These are phyloP conservation scores for Xiphorhynchus erythropygius DNA, from an alignment of 2,797 vertebrate genomes.

Conservation along the genomic window DNA sequence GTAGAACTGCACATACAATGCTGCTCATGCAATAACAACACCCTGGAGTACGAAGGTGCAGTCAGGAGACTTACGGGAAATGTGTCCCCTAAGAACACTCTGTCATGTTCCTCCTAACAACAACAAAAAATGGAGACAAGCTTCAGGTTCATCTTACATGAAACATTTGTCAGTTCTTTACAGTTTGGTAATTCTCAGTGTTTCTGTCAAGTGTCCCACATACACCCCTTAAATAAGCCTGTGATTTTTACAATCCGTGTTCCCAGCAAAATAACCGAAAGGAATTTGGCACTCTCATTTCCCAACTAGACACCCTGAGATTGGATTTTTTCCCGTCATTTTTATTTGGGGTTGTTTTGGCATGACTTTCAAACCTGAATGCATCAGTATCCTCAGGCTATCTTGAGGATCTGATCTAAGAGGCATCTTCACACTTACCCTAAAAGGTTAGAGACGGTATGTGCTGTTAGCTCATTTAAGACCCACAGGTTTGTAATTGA, in stretches of 20 bases:
- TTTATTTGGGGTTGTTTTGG: slow-evolving; percentile 30
- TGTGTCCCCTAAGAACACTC: background rate
- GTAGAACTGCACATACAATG: background rate
- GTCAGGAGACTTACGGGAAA: background rate
- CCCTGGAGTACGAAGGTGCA: background rate
- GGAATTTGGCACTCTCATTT: background rate
- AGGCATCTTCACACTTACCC: slow-evolving; percentile 53
- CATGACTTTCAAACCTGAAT: slow-evolving; percentile 24
- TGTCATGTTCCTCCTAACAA: background rate
- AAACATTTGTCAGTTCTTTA: background rate
- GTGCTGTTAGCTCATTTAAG: slow-evolving; percentile 47
- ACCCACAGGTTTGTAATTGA: slow-evolving; percentile 30
- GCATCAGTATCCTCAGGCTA: slow-evolving; percentile 31
- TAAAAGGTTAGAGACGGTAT: slow-evolving; percentile 33
- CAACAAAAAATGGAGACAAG: background rate
- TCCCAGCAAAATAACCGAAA: background rate
- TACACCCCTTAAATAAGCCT: background rate
- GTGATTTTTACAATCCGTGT: background rate
- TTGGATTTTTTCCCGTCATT: background rate
- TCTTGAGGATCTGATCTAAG: slow-evolving; percentile 67
- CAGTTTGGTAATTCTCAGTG: background rate
- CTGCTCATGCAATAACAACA: background rate
- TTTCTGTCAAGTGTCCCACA: background rate
- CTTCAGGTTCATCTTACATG: background rate
- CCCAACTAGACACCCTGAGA: background rate